Percentiles rank a stretch among this genome's conserved stretches.
phyloP scores from a whole-genome alignment of 2,797 vertebrate genomes.

The Poeciliopsis turneri region DNA sequence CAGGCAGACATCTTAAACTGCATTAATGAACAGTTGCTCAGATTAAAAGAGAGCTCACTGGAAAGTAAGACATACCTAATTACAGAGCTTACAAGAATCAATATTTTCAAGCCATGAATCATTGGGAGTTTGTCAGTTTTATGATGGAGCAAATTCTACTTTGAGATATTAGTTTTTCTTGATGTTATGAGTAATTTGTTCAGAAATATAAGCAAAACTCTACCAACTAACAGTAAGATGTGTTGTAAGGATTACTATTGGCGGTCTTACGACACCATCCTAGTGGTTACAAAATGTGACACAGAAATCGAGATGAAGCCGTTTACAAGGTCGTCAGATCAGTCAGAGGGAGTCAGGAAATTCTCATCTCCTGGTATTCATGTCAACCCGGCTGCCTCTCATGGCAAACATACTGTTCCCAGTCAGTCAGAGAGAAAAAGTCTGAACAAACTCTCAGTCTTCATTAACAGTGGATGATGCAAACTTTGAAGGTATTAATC shows the following conservation, averaged over 20 bases:
- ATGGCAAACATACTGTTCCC: background rate
- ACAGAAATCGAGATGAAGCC: background rate
- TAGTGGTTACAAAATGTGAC: background rate
- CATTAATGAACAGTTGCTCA: slow-evolving; percentile 28
- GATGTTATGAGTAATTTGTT: background rate
- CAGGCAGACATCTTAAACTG: slow-evolving; percentile 11
- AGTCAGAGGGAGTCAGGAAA: background rate
- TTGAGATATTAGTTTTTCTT: background rate
- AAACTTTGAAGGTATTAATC: background rate
- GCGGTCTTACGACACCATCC: background rate
- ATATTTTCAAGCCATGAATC: slow-evolving; percentile 43
- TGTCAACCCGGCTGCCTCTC: background rate
- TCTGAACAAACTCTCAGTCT: background rate
- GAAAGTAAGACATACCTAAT: slow-evolving; percentile 34
- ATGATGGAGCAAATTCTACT: background rate
- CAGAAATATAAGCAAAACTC: background rate
- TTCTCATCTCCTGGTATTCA: background rate
- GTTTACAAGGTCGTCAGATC: background rate
- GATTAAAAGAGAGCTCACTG: slow-evolving; percentile 48
- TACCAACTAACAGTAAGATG: background rate
- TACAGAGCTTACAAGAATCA: slow-evolving; percentile 30
- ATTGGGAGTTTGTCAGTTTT: background rate
- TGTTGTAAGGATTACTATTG: background rate
- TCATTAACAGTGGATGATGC: background rate
- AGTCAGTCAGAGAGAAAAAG: background rate